Evolutionary conservation across 2,888 invertebrate species (phyloP), one percentile per base, ranked within the genome.

Genomic region (Tortricodes alternella): DNA sequence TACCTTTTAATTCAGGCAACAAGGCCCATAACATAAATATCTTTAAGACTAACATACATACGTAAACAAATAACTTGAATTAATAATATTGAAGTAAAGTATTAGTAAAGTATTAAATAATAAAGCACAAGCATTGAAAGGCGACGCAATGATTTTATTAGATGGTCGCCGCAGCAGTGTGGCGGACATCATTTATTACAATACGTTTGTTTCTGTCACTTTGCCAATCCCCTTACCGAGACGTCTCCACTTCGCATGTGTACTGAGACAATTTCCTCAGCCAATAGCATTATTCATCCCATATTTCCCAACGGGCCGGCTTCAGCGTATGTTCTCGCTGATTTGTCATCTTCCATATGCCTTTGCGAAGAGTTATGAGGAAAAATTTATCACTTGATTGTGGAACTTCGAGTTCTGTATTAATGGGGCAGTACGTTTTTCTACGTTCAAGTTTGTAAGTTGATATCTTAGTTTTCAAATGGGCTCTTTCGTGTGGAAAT

Each of bases 291-390:
- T 34, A 46, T 34, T 46, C 46, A 46, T 46, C 46, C 21, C 11
- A 13, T 13, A 46, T 34, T 46, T 46, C 46, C 46, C 46, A 2
- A 13, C 8, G 44, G 44, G 44, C 34, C 19, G 1, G 13, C 3
- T n/a, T 29, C 34, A 11, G 19, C 13, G 6, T 18, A 16, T 7
- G 41, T 24, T 44, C 44, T 18, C 11, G 29, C 34, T 21, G 46
- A 46, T 46, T 46, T 46, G 46, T 34, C 46, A 34, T 43, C 29
- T 18, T 3, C 9, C 8, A 44, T 29, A 27, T 5, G 24, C 24
- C 29, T 44, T 44, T 29, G 46, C 16, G n/a, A 34, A 19, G 38
- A 44, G 11, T 29, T 38, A 49, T 49, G 49, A 19, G 38, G 9
- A 19, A 38, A 13, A 18, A 49, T 29, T 19, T 27, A 18, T 49